Percentiles rank a stretch among this genome's conserved stretches.
phyloP scores from a whole-genome alignment of 2,888 invertebrate genomes.

The Eupelmus urozonus region DNA sequence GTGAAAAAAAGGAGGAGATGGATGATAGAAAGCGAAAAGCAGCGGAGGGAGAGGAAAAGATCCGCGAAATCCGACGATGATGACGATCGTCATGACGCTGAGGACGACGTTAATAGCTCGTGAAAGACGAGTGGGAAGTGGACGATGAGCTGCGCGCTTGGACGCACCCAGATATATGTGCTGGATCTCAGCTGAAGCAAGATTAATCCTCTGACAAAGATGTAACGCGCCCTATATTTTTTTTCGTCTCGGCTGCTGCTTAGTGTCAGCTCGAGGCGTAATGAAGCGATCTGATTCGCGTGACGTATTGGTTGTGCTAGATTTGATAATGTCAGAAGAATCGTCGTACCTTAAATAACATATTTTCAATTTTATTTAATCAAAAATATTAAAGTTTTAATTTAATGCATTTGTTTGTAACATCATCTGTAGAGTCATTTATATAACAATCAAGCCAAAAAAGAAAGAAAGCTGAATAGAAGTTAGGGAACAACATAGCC shows the following conservation, averaged over 20 bases:
- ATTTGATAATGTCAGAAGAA: background rate
- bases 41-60: background rate
- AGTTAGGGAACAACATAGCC: no score
- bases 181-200: background rate
- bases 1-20: background rate
- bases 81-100: background rate
- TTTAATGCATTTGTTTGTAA: no score
- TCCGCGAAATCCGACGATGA: conserved; percentile 12
- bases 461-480: no score
- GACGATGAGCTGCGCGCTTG: background rate
- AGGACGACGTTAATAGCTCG: background rate
- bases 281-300: conserved; percentile 28
- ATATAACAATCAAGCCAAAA: no score
- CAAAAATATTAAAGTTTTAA: no score
- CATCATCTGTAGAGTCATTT: no score
- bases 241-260: background rate
- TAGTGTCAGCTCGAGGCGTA: conserved; percentile 13
- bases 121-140: conserved; percentile 7
- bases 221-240: conserved; percentile 14
- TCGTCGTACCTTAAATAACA: no score
- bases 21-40: background rate
- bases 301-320: background rate
- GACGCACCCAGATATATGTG: background rate
- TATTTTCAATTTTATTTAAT: no score
- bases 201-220: conserved; percentile 15